Evolutionary conservation across 2,797 vertebrate species (phyloP).

Genomic region (Molossus alvarezi): DNA sequence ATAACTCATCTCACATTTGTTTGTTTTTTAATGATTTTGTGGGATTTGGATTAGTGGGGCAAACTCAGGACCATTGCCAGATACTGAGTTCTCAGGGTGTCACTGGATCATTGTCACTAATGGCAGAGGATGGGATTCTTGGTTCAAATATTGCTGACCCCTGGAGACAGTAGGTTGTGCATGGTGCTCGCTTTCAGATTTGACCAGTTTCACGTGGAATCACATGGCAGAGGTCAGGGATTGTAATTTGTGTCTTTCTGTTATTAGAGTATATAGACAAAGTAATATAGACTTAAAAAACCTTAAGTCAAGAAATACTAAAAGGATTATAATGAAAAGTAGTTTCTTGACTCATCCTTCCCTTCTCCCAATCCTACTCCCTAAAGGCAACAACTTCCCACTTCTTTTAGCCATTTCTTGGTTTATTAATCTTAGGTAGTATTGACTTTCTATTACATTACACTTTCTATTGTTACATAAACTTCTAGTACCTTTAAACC

Average conservation of each 20-base stretch:
- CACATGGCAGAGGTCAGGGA: neutral
- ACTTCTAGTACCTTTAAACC: slow-evolving; percentile 38
- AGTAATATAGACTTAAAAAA: slow-evolving; percentile 47
- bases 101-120: slow-evolving; percentile 31
- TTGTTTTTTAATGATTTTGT: slow-evolving; percentile 70
- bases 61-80: slow-evolving; percentile 62
- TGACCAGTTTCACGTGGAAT: slow-evolving; percentile 41
- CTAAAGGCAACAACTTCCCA: slow-evolving; percentile 19
- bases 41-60: slow-evolving; percentile 44
- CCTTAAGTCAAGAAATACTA: slow-evolving; percentile 19
- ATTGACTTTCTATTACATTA: slow-evolving; percentile 38
- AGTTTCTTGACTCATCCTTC: neutral
- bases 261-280: slow-evolving; percentile 37
- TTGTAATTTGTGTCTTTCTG: neutral
- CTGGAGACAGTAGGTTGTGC: neutral
- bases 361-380: neutral
- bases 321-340: slow-evolving; percentile 58
- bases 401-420: slow-evolving; percentile 50
- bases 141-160: slow-evolving; percentile 12
- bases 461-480: neutral
- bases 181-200: neutral
- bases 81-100: slow-evolving; percentile 36
- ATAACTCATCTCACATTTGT: slow-evolving; percentile 39
- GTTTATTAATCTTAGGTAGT: slow-evolving; percentile 29
- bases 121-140: neutral